Conservation (phyloP, 1,140 invertebrate species). For the Atta texana region DNA sequence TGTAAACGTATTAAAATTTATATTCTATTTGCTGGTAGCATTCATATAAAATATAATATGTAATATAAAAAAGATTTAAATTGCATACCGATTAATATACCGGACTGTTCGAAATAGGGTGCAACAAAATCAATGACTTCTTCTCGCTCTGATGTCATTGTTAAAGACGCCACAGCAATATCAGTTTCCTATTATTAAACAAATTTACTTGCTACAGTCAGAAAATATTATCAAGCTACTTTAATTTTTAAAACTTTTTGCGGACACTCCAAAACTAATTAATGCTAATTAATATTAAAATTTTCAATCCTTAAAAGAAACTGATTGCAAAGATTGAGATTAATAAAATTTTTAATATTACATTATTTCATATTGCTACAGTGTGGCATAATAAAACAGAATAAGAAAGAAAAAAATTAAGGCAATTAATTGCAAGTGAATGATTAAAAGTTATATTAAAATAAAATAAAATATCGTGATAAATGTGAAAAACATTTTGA, state of each 20-base stretch:
- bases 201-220: not conserved
- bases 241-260: not conserved
- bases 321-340: too few relatives aligned
- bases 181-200: conserved; percentile 90
- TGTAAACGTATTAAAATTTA: not conserved
- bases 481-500: not conserved
- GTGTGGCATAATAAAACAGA: not conserved
- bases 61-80: not conserved
- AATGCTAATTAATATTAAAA: not conserved
- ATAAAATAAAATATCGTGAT: not conserved
- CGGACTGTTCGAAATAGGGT: conserved; percentile 96
- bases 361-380: not conserved
- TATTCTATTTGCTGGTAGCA: not conserved
- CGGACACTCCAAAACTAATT: not conserved
- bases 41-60: not conserved
- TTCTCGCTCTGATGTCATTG: conserved; percentile 97
- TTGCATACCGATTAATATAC: conserved; percentile 92
- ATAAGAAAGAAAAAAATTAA: not conserved
- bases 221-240: not conserved
- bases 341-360: too few relatives aligned
- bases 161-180: conserved; percentile 93
- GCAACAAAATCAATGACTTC: conserved; percentile 97
- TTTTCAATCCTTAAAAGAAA: too few relatives aligned
- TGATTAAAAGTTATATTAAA: not conserved
- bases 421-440: not conserved